Percentiles rank a stretch among this genome's conserved stretches.
Evolutionary conservation across 35 echinoderm and acorn worm genomes (phyloP).

Genomic region (Anneissia japonica): DNA sequence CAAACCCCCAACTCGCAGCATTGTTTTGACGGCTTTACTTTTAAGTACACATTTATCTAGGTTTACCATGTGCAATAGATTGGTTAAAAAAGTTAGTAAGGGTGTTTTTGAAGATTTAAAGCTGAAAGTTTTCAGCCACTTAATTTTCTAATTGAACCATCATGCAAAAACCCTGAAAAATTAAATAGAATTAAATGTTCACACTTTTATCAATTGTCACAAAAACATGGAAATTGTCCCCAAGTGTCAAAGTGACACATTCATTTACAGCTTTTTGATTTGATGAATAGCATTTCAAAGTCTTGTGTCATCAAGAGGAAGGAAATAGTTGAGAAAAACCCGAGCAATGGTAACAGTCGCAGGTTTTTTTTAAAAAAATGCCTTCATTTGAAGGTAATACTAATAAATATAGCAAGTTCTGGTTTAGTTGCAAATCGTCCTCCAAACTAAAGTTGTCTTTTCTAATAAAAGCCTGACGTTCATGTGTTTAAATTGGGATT

Average conservation of each 20-base stretch:
- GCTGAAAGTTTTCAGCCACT: background rate
- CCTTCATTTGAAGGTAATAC: too few relatives aligned
- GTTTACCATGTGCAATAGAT: too few relatives aligned
- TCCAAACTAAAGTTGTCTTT: too few relatives aligned
- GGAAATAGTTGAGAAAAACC: background rate
- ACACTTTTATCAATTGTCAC: background rate
- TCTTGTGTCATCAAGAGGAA: background rate
- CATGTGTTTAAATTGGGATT: too few relatives aligned
- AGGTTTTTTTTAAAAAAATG: too few relatives aligned
- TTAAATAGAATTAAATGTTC: slow-evolving; percentile 2
- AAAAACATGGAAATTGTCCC: background rate
- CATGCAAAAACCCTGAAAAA: background rate
- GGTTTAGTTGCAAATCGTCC: too few relatives aligned
- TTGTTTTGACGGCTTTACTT: too few relatives aligned
- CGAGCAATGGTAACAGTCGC: background rate
- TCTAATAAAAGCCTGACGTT: too few relatives aligned
- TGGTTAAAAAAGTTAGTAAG: background rate
- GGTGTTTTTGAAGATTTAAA: background rate
- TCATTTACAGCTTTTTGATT: background rate
- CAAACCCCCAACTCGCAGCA: too few relatives aligned
- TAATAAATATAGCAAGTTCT: too few relatives aligned
- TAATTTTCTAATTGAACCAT: background rate
- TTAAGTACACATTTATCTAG: too few relatives aligned
- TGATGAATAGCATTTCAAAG: background rate
- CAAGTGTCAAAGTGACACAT: background rate